Evolutionary conservation across 2,113 vertebrate genomes (phyloP).

Genomic region (Ivindomyrus marchei): DNA sequence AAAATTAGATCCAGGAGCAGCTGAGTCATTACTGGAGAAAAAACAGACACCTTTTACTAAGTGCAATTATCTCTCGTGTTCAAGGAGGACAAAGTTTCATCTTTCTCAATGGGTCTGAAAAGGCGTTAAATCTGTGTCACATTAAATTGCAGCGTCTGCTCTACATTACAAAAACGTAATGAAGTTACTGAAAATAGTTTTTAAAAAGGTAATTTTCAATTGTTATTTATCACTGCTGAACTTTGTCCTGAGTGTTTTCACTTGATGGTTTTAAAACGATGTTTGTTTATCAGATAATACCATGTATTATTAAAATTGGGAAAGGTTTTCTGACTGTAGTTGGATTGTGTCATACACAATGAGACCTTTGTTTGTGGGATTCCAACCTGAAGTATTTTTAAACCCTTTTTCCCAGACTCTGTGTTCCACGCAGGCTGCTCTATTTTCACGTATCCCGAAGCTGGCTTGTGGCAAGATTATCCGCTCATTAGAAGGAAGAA

Average conservation of each 20-base stretch:
- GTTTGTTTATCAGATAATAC: neutral
- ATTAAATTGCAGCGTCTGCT: neutral
- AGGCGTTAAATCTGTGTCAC: neutral
- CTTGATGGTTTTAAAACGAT: neutral
- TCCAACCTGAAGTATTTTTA: neutral
- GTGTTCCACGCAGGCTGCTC: conserved; percentile 2
- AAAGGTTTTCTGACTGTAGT: neutral
- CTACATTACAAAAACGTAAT: neutral
- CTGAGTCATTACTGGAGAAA: neutral
- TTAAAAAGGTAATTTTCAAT: neutral
- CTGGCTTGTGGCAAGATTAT: conserved; percentile 33
- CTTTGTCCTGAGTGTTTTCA: neutral
- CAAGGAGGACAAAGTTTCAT: neutral
- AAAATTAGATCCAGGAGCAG: neutral
- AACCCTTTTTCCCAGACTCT: neutral
- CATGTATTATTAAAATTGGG: neutral
- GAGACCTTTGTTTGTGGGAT: conserved; percentile 12
- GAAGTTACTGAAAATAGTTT: neutral
- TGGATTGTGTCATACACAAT: neutral
- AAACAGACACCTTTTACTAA: neutral
- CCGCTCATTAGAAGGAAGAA: conserved; percentile 29
- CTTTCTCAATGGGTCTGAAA: neutral
- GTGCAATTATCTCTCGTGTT: neutral
- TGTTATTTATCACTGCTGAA: neutral
- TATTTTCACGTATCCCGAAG: conserved; percentile 27